Conservation (phyloP, 2,113 vertebrate species). For the Grammomys surdaster region DNA sequence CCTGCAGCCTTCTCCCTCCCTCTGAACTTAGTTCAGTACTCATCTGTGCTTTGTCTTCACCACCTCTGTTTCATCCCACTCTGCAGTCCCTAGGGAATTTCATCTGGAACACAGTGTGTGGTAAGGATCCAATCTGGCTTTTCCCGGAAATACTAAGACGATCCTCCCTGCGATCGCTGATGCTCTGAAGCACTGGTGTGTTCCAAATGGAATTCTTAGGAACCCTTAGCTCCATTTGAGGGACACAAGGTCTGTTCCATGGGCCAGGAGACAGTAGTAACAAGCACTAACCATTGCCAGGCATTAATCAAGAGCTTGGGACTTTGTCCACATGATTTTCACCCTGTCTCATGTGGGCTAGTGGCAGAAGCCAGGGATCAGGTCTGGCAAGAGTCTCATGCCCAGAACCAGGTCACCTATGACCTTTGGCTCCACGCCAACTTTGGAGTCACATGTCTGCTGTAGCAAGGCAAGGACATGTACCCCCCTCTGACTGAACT, state of each 20-base stretch:
- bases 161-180: accelerated
- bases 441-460: accelerated
- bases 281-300: accelerated
- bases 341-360: accelerated
- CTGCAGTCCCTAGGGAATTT: neutral
- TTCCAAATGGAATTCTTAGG: accelerated
- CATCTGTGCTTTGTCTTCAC: accelerated
- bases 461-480: accelerated
- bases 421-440: accelerated
- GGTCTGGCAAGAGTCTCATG: neutral
- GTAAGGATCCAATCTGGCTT: neutral
- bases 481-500: accelerated
- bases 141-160: accelerated
- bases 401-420: accelerated
- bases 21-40: too few species aligned
- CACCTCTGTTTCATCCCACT: accelerated
- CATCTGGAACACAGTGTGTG: neutral
- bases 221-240: accelerated
- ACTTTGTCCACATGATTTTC: accelerated
- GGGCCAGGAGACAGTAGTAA: accelerated
- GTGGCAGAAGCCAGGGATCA: neutral
- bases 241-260: neutral
- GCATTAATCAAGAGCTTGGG: accelerated
- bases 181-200: accelerated
- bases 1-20: accelerated